Evolutionary conservation across 2,113 vertebrate genomes (phyloP), one percentile per base, ranked within the genome.

Genomic region (Anhinga anhinga): DNA sequence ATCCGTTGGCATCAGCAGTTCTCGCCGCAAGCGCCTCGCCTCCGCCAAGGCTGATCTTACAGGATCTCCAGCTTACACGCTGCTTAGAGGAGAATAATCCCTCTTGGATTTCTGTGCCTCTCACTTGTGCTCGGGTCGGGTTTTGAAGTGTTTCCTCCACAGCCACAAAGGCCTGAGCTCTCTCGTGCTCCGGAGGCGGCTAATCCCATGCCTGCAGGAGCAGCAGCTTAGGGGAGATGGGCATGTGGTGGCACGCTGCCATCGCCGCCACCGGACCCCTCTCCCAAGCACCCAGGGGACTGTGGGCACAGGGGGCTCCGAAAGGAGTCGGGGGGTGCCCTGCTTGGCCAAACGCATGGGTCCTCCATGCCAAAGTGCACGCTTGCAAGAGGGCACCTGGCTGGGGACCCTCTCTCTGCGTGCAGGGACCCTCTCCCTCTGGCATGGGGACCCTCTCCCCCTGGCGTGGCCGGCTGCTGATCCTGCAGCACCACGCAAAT

Each of bases 31-130:
- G 40, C 40, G 19, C 53, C 52, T 86, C 7, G 15, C 25, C 77
- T 59, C 38, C 40, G 4, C 14, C 3, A 1, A 1, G 36, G 20
- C 2, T 0, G 19, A 7, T 17, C 52, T 10, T 6, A 13, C 18
- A 0, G 8, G 50, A 61, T 52, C 71, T 45, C 22, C 3, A 2
- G 49, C 74, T 74, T 42, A 16, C n/a, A 5, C 4, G 2, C 38
- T 2, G 47, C 85, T 67, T 34, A 47, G 45, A 12, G 53, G 4
- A 22, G 34, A 67, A 45, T 50, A 63, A 90, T 94, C 84, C 72
- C 29, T 40, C 71, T 42, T 1, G 49, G 76, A 76, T 67, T 56
- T 73, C 50, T 8, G 8, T 1, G 1, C 77, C 42, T 53, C 80
- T 52, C 13, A 4, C 85, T 34, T 3, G 49, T 10, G 44, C 69